Conservation (phyloP, 2,888 invertebrate species). For the Byasa hedistus region DNA sequence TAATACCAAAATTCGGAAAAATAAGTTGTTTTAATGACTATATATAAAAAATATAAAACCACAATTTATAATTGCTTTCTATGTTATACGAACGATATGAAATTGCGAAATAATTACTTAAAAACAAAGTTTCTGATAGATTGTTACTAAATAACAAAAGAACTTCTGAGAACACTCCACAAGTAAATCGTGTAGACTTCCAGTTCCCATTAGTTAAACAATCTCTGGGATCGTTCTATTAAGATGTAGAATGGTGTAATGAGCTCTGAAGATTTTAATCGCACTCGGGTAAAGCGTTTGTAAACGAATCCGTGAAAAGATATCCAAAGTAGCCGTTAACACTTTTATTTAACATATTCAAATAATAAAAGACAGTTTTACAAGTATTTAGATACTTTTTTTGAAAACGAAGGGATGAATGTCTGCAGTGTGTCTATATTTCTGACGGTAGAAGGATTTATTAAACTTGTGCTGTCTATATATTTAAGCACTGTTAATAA, state of each 20-base stretch:
- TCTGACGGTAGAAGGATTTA: too few species aligned
- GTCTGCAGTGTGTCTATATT: too few species aligned
- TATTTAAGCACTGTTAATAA: too few species aligned
- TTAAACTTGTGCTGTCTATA: too few species aligned
- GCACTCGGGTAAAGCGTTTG: constrained; percentile 33
- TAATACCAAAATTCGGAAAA: too few species aligned
- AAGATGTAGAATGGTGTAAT: constrained; percentile 29
- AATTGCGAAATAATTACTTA: neutral
- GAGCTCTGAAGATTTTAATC: constrained; percentile 38
- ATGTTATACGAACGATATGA: neutral
- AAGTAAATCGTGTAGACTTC: constrained; percentile 32
- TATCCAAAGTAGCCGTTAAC: neutral
- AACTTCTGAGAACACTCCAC: constrained; percentile 34
- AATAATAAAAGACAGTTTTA: neutral
- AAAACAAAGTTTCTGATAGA: constrained; percentile 24
- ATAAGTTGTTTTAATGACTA: too few species aligned
- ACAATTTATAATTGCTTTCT: too few species aligned
- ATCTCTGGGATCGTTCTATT: constrained; percentile 34
- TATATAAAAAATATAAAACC: too few species aligned
- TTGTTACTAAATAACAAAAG: constrained; percentile 37
- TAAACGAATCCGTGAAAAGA: neutral
- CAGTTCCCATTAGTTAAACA: constrained; percentile 37
- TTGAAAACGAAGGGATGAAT: too few species aligned
- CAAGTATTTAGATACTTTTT: too few species aligned
- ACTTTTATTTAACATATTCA: neutral